These are phyloP conservation scores for Macroglossus sobrinus DNA, from an alignment of 2,113 vertebrate species.

Conservation along the genomic window DNA sequence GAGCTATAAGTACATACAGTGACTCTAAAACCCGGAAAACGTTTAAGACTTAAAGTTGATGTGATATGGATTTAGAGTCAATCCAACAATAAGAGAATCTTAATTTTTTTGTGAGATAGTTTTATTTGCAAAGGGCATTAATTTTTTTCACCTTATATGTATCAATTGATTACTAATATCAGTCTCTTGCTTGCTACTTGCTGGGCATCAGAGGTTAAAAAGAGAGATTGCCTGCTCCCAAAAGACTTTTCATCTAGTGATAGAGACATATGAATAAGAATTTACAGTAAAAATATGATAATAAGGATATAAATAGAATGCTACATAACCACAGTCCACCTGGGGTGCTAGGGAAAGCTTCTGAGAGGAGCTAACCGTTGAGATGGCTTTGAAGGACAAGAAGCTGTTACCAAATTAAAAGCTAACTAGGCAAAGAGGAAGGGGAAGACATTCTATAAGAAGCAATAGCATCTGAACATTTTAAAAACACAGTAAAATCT, in stretches of 20 bases:
- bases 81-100: not conserved
- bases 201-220: not conserved
- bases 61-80: not conserved
- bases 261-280: not conserved
- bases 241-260: not conserved
- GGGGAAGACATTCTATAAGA: not conserved
- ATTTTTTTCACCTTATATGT: not conserved
- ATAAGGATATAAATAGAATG: not conserved
- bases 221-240: not conserved
- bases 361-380: not conserved
- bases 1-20: not conserved
- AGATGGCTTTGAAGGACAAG: not conserved
- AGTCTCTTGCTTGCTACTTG: not conserved
- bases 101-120: not conserved
- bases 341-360: not conserved
- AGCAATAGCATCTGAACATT: not conserved
- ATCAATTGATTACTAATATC: not conserved
- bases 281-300: not conserved
- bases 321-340: not conserved
- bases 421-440: not conserved
- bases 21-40: not conserved
- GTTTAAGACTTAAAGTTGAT: conserved; percentile 1
- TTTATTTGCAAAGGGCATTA: not conserved
- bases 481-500: not conserved
- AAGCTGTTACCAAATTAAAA: not conserved